Base-by-base conservation (phyloP, 2,797 vertebrate genomes). In the Psittacula echo region DNA sequence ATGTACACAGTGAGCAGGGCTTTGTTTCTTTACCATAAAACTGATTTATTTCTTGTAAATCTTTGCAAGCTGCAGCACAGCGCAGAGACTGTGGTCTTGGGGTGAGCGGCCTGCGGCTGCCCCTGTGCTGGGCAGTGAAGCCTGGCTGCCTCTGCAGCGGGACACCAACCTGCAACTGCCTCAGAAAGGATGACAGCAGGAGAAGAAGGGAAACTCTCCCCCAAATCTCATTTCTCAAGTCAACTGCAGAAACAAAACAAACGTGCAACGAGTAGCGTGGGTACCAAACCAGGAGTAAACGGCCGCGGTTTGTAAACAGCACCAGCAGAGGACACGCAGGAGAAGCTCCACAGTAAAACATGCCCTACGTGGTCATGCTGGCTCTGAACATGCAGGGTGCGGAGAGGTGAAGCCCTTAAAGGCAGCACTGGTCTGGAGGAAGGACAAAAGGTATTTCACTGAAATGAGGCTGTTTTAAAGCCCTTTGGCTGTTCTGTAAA, bases 251-350 rank as follows among this genome's bases (percentile, higher is more conserved):
- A 86, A 26, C 17, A 34, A 77, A 58, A 64, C 7, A 27, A 67
- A 56, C 0, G 22, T 2, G 18, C n/a, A 5, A 23, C 11, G 4
- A 53, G 50, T 4, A 37, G 39, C 1, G 1, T 2, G 51, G 89
- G 85, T 53, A 91, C 66, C 76, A 45, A 74, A 23, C 10, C 80
- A 26, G 66, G 68, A 93, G 54, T 9, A 9, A 79, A 51, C 0
- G 32, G 79, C 79, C 2, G 3, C 0, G 32, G 74, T 34, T 39
- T 50, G 70, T 65, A 48, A 85, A 42, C 53, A 37, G 54, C 93
- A 66, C 34, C 75, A 10, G 15, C 41, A 8, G 16, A 68, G 79
- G 91, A 67, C 6, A 2, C 3, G 4, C 72, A 74, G 80, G 83
- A 81, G 50, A 83, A 86, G 60, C 23, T 75, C 22, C 34, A 0